Base-by-base conservation (phyloP, 2,888 invertebrate species). In the Phaonia tiefii region DNA sequence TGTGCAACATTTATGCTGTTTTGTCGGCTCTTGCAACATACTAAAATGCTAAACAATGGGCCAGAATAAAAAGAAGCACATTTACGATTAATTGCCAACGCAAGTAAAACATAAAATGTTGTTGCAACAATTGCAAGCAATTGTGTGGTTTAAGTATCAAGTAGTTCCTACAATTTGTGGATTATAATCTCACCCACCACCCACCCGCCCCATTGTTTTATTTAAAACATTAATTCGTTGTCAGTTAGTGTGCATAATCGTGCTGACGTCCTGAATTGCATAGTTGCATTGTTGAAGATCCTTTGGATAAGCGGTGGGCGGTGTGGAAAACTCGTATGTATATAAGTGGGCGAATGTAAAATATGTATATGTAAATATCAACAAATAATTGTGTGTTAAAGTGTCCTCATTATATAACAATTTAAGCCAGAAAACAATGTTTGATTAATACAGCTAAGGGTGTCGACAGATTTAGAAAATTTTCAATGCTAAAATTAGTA, bases 81-180 rank as follows among this genome's bases (percentile, higher is more conserved):
- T 88, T 88, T 86, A 84, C 87, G 87, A 86, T 89, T 88, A 88
- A 89, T 88, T 89, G 89, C 89, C 85, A 83, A 76, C 78, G 84
- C 81, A 83, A 83, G 78, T 75, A 71, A n/a, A 76, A 63, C 63
- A 63, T 63, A 63, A 42, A 63, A 63, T 63, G 37, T 63, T 63
- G 63, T 63, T 63, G 63, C 80, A 56, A 73, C 85, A 85, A 85
- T 85, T 85, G 85, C 83, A 83, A 77, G 74, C 77, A 78, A 83
- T 75, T 76, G 78, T 70, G 31, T 78, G 78, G 69, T 69, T 69
- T 69, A 69, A 69, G 69, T 69, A 69, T 54, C 54, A 69, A 69
- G 15, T 22, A 63, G 31, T 31, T 5, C 4, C 31, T 31, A 31
- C 31, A 31, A 31, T 31, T 31, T 31, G 31, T 8, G 7, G 51